phyloP scores from a whole-genome alignment of 2,113 vertebrate species.

The Pomatostomus ruficeps region DNA sequence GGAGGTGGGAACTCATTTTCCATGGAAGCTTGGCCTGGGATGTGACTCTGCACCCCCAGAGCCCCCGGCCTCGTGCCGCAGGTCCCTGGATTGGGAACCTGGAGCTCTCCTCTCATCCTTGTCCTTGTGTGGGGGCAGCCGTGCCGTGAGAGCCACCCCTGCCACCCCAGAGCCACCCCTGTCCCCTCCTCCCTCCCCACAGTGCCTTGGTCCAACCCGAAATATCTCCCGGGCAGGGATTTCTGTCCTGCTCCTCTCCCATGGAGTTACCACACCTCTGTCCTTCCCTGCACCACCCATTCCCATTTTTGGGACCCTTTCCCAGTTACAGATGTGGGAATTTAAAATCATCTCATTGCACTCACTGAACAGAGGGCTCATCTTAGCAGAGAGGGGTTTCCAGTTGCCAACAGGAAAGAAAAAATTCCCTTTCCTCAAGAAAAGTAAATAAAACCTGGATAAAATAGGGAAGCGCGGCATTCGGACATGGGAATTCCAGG shows the following conservation, averaged over 20 bases:
- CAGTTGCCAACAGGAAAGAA: neutral
- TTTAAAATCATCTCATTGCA: neutral
- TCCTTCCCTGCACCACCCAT: neutral
- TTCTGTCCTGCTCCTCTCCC: neutral
- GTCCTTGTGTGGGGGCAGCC: neutral
- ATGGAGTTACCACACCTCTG: neutral
- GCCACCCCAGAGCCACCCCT: neutral
- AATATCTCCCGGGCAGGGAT: neutral
- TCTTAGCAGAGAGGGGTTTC: neutral
- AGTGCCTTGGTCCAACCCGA: neutral
- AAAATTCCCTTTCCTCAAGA: neutral
- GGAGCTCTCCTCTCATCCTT: neutral
- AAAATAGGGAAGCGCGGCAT: neutral
- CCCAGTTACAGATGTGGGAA: neutral
- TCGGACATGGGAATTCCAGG: neutral
- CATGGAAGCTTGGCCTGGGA: neutral
- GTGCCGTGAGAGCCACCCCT: neutral
- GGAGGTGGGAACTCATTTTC: rapidly evolving
- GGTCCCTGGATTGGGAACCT: neutral
- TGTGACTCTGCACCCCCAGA: neutral
- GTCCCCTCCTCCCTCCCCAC: neutral
- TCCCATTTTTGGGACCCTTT: neutral
- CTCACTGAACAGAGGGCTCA: neutral
- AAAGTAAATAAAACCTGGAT: neutral
- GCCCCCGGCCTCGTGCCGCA: neutral